A percentile compares a stretch with the other conserved stretches of the same genome.
phyloP scores from a whole-genome alignment of 2,888 invertebrate species.

The Drosophila incognita region DNA sequence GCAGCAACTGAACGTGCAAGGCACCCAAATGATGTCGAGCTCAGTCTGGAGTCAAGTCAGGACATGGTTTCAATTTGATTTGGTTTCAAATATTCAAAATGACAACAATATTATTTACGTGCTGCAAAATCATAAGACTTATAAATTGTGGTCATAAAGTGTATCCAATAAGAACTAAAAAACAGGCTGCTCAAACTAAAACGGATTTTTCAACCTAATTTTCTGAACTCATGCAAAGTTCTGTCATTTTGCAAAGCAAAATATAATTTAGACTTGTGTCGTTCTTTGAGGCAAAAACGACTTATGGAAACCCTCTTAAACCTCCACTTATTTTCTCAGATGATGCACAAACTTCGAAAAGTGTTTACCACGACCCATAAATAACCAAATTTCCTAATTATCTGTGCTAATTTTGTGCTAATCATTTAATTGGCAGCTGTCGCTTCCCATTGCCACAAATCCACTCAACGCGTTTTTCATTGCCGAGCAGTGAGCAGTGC shows the following conservation, averaged over 20 bases:
- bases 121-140: slow-evolving; percentile 5
- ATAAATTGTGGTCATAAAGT: neutral
- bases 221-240: neutral
- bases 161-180: neutral
- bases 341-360: neutral
- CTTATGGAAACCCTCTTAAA: neutral
- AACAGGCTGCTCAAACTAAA: neutral
- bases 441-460: slow-evolving; percentile 34
- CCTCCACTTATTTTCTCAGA: neutral
- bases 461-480: slow-evolving; percentile 9
- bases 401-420: slow-evolving; percentile 32
- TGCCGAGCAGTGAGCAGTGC: neutral
- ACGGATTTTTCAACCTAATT: neutral
- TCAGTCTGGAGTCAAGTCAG: neutral
- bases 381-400: slow-evolving; percentile 24
- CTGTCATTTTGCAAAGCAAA: neutral
- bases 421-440: slow-evolving; percentile 48
- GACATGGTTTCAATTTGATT: neutral
- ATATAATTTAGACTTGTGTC: neutral
- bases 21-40: neutral
- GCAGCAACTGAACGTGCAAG: neutral
- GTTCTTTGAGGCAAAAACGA: neutral
- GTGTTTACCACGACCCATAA: neutral
- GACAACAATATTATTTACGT: slow-evolving; percentile 3
- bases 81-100: slow-evolving; percentile 5